These are phyloP conservation scores for Orchestia grillus DNA, from an alignment of 1,140 invertebrate species.

Conservation along the genomic window DNA sequence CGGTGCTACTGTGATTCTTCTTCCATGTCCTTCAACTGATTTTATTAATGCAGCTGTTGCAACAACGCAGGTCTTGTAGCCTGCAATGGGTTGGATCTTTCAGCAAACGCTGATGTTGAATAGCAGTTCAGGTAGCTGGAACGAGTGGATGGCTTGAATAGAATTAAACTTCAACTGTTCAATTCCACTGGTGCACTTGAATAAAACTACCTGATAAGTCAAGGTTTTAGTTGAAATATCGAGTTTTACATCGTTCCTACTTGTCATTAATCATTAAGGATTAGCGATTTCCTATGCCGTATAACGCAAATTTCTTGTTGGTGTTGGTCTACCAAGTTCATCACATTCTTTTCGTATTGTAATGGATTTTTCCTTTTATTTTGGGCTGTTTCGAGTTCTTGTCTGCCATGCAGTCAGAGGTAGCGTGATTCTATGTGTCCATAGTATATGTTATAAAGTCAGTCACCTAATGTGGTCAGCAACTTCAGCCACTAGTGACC, in stretches of 20 bases:
- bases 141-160: background rate
- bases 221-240: background rate
- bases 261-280: no score
- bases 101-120: background rate
- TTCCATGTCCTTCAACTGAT: background rate
- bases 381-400: no score
- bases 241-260: background rate
- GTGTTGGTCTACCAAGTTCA: no score
- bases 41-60: background rate
- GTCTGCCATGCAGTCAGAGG: no score
- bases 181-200: background rate
- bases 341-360: no score
- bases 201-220: background rate
- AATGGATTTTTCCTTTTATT: no score
- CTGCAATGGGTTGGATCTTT: background rate
- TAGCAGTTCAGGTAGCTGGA: background rate
- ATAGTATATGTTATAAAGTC: no score
- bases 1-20: background rate
- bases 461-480: no score
- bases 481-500: no score
- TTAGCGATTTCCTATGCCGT: no score
- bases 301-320: no score
- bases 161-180: background rate
- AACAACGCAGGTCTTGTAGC: background rate
- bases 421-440: no score